Evolutionary conservation across 2,888 invertebrate genomes (phyloP), one percentile per base, ranked within the genome.

Genomic region (Drosophila seclusa): DNA sequence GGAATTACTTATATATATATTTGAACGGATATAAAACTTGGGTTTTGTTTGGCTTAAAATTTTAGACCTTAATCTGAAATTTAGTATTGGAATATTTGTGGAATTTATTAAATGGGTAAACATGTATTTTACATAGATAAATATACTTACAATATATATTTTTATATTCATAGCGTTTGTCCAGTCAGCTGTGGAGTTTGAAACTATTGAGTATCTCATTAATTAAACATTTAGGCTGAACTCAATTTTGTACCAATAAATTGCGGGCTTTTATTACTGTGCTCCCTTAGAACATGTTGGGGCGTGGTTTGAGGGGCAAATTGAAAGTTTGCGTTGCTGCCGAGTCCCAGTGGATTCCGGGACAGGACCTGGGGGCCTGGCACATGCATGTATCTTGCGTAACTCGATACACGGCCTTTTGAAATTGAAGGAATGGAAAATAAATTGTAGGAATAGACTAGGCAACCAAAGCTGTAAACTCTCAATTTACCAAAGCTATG

Each of bases 401-500:
- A 88, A 90, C 70, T 53, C 21, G 73, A 90, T 76, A 77, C 64
- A 69, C 73, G 71, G 66, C 71, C 75, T 68, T 61, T 72, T 78
- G 61, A 73, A 68, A 74, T 77, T 76, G 57, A 34, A 50, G 58
- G 64, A 76, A 74, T 74, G 77, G 73, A 88, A 86, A 88, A 79
- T 81, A 76, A 81, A 87, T 78, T 67, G 65, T 45, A 3, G 27
- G 49, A 49, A 50, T 52, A 27, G 49, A 49, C 18, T 40, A 18
- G 38, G 57, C 38, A 13, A 53, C 54, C 11, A 40, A 58, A 13
- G 68, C 66, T 69, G 32, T 60, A 64, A 68, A 62, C 72, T 71
- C 85, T 84, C 89, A 83, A 80, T 84, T 87, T 87, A 82, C 79
- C 68, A 76, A 73, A 77, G 65, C 74, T 50, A 27, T 31, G 27